These are phyloP conservation scores for Perca flavescens DNA, from an alignment of 2,113 vertebrate species.

Conservation along the genomic window DNA sequence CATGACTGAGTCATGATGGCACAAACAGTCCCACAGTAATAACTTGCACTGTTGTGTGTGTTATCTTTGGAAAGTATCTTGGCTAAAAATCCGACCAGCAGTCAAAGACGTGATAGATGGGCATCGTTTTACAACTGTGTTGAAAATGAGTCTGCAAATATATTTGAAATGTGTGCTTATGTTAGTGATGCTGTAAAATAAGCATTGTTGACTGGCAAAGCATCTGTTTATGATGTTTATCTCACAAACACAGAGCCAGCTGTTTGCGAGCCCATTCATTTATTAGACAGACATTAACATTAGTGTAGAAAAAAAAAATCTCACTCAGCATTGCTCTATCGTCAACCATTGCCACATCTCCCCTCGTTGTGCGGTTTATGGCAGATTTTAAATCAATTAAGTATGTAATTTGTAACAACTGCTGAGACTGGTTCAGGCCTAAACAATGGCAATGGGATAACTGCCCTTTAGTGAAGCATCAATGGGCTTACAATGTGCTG, in stretches of 20 bases:
- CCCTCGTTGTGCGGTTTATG: conserved; percentile 84
- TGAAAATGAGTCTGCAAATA: conserved; percentile 50
- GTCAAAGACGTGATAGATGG: conserved; percentile 34
- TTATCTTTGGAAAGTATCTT: conserved; percentile 63
- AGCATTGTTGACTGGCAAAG: conserved; percentile 29
- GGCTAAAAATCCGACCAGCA: conserved; percentile 44
- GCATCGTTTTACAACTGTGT: conserved; percentile 48
- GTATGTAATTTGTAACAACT: conserved; percentile 99
- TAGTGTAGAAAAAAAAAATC: conserved; percentile 45
- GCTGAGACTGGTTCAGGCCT: conserved; percentile 93
- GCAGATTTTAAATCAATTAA: conserved; percentile 91
- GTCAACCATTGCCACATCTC: conserved; percentile 70
- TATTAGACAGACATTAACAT: conserved; percentile 63
- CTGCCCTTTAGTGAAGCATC: conserved; percentile 99
- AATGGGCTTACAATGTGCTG: conserved; percentile 99
- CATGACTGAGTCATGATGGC: conserved; percentile 62
- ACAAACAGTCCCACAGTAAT: conserved; percentile 57
- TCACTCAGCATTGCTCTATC: conserved; percentile 54
- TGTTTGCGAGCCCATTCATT: conserved; percentile 66
- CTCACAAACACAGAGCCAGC: conserved; percentile 55
- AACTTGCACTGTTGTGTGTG: conserved; percentile 46
- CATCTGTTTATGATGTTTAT: conserved; percentile 66
- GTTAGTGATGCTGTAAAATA: conserved; percentile 47
- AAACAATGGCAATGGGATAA: conserved; percentile 98
- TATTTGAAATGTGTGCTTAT: conserved; percentile 33